Conservation (phyloP, 1,140 invertebrate species). For the Drosophila kanapiae region DNA sequence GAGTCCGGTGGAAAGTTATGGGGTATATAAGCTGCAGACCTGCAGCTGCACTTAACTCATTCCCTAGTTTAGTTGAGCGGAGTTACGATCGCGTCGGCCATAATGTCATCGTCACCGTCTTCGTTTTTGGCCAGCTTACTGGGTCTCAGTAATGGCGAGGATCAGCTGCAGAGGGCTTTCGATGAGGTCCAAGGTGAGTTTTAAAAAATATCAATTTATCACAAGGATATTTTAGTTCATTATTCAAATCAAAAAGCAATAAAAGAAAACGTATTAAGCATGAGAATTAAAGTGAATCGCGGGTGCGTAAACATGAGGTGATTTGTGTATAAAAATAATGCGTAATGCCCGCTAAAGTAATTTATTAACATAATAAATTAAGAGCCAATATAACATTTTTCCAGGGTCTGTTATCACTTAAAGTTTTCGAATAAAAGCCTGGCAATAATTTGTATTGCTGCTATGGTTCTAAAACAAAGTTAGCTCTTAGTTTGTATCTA, state of each 20-base stretch:
- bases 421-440: too few relatives aligned
- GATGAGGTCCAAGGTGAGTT: constrained; percentile 23
- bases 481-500: too few relatives aligned
- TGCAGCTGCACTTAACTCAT: constrained; percentile 27
- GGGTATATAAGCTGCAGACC: constrained; percentile 28
- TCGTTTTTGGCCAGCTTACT: constrained; percentile 54
- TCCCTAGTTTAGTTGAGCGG: constrained; percentile 1
- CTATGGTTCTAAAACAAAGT: too few relatives aligned
- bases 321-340: too few relatives aligned
- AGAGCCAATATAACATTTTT: background rate
- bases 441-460: too few relatives aligned
- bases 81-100: background rate
- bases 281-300: background rate
- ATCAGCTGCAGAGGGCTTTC: constrained; percentile 17
- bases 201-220: background rate
- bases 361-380: too few relatives aligned
- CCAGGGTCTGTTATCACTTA: too few relatives aligned
- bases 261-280: background rate
- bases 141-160: constrained; percentile 44
- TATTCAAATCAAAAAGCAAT: too few relatives aligned
- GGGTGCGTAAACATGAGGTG: too few relatives aligned
- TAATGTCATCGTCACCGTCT: constrained; percentile 43
- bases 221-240: background rate
- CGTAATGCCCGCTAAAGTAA: too few relatives aligned
- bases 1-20: background rate